These are phyloP conservation scores for Poecilia wingei DNA, from an alignment of 2,797 vertebrate species.

Conservation along the genomic window DNA sequence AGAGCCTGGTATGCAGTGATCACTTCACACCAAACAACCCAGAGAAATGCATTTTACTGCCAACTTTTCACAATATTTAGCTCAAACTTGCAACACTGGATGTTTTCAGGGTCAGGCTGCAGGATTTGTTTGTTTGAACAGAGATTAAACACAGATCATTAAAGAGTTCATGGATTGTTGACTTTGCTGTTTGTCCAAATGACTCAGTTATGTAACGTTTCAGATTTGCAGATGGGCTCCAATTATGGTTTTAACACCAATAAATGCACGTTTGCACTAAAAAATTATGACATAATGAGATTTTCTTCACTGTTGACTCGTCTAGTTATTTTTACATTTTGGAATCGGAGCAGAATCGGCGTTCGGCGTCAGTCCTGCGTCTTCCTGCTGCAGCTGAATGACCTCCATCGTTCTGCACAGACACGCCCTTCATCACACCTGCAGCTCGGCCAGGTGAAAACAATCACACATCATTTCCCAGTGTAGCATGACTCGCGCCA, in stretches of 20 bases:
- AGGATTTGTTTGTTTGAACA: background rate
- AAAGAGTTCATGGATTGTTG: background rate
- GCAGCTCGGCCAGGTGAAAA: background rate
- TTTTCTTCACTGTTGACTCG: background rate
- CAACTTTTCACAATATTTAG: background rate
- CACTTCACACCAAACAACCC: background rate
- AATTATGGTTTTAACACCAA: background rate
- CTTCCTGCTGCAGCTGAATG: background rate
- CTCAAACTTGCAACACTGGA: background rate
- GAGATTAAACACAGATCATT: background rate
- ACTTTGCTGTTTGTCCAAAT: background rate
- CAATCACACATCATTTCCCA: background rate
- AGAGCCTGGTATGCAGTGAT: background rate
- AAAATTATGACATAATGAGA: background rate
- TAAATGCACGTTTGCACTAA: background rate
- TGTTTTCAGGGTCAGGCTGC: background rate
- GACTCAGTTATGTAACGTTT: background rate
- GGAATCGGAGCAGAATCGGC: background rate
- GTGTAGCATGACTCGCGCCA: background rate
- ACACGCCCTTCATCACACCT: background rate
- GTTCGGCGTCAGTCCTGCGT: background rate
- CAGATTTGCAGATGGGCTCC: background rate
- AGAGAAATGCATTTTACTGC: background rate
- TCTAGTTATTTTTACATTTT: background rate
- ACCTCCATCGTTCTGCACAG: background rate